phyloP scores from a whole-genome alignment of 2,888 invertebrate species.

The Drosophila barbarae region DNA sequence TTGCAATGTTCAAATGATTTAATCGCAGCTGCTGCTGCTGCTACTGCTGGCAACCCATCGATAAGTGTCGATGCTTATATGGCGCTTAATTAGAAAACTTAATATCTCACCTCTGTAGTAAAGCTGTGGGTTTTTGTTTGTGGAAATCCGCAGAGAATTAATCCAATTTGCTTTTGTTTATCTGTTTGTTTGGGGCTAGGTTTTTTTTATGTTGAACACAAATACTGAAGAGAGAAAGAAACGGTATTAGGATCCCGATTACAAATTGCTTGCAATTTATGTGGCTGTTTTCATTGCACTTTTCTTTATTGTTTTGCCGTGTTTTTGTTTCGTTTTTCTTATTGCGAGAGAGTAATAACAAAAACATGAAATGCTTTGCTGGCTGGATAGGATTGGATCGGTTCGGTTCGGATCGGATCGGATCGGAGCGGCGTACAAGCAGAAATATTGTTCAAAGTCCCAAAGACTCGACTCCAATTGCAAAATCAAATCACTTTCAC shows the following conservation, averaged over 20 bases:
- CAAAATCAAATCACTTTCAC: constrained; percentile 78
- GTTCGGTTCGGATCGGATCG: constrained; percentile 38
- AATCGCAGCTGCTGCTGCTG: constrained; percentile 35
- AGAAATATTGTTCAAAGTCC: constrained; percentile 56
- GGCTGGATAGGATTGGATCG: constrained; percentile 38
- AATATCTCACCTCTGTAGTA: constrained; percentile 10
- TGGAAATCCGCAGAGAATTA: constrained; percentile 39
- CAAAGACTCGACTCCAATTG: constrained; percentile 63
- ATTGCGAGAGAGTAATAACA: constrained; percentile 42
- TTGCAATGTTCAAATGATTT: constrained; percentile 68
- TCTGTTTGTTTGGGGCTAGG: background rate
- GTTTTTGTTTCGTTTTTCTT: constrained; percentile 34
- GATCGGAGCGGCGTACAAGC: constrained; percentile 40
- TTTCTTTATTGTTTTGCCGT: constrained; percentile 43
- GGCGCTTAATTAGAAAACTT: constrained; percentile 48
- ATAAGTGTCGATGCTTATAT: constrained; percentile 35
- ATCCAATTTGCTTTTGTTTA: constrained; percentile 45
- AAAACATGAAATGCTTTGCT: constrained; percentile 32
- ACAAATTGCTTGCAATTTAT: constrained; percentile 44
- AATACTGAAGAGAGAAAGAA: constrained; percentile 34
- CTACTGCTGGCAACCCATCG: constrained; percentile 24
- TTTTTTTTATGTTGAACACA: constrained; percentile 12
- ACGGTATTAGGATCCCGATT: constrained; percentile 41
- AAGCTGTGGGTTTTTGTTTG: background rate
- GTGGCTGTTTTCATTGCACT: constrained; percentile 37